Evolutionary conservation across 2,113 vertebrate species (phyloP).

Genomic region (Rallus limicola): DNA sequence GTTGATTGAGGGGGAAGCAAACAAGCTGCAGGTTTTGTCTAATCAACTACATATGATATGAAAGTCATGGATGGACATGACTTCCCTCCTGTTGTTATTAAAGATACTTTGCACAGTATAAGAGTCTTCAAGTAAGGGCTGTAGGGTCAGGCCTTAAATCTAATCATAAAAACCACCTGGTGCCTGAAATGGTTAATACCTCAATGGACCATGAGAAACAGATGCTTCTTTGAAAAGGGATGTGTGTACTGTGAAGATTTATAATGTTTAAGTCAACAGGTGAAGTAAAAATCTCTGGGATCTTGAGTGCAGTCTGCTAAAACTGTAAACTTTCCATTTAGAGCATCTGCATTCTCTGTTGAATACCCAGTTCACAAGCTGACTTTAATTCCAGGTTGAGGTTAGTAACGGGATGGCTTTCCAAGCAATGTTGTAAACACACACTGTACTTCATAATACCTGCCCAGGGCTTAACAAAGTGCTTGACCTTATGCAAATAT

Average conservation of each 20-base stretch:
- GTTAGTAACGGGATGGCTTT: constrained; percentile 25
- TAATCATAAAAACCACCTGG: constrained; percentile 64
- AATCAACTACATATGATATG: neutral
- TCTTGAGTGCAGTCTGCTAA: constrained; percentile 68
- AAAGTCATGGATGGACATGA: neutral
- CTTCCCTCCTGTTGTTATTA: neutral
- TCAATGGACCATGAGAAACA: constrained; percentile 72
- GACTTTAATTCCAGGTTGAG: constrained; percentile 44
- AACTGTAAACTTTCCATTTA: constrained; percentile 72
- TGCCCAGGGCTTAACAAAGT: neutral
- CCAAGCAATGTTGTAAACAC: neutral
- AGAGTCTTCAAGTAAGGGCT: constrained; percentile 15
- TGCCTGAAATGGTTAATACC: constrained; percentile 56
- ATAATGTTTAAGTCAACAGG: constrained; percentile 73
- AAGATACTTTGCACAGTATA: constrained; percentile 8
- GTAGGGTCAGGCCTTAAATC: constrained; percentile 43
- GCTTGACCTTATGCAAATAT: neutral
- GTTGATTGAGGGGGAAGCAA: neutral
- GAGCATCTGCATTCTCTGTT: constrained; percentile 67
- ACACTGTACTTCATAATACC: neutral
- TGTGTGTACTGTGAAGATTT: constrained; percentile 66
- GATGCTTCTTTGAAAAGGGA: constrained; percentile 74
- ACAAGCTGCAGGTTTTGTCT: neutral
- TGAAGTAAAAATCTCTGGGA: constrained; percentile 71
- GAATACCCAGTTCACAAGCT: constrained; percentile 26